Conservation (phyloP, 2,888 invertebrate genomes). For the Chloroclystis v-ata region DNA sequence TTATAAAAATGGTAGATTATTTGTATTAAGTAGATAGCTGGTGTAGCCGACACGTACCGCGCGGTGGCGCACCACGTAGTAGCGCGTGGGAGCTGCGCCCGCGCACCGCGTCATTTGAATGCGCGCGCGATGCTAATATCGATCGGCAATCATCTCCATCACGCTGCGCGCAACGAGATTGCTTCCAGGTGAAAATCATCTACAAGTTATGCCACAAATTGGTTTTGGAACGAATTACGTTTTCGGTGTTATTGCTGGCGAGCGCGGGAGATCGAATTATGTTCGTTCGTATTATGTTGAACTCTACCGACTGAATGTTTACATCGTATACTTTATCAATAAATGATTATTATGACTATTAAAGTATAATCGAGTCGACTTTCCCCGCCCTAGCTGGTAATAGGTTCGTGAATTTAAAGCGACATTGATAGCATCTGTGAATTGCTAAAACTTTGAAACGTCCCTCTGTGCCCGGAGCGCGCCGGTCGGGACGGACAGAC, state of each 20-base stretch:
- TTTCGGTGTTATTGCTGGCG: constrained; percentile 9
- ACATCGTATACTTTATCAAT: no score
- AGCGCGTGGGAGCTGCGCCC: constrained; percentile 10
- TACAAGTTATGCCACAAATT: constrained; percentile 17
- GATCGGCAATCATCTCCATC: constrained; percentile 25
- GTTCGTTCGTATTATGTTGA: no score
- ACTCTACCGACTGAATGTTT: no score
- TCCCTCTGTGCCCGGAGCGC: background rate
- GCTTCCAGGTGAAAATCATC: constrained; percentile 21
- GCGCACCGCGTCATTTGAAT: constrained; percentile 26
- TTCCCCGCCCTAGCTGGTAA: no score
- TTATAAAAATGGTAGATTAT: no score
- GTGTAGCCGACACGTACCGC: no score
- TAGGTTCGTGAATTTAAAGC: no score
- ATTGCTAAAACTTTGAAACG: constrained; percentile 7
- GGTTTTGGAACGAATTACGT: constrained; percentile 16
- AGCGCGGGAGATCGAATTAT: no score
- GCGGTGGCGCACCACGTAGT: background rate
- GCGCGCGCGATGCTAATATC: constrained; percentile 20
- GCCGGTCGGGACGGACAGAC: background rate
- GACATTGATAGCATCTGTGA: background rate
- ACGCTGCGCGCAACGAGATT: constrained; percentile 24
- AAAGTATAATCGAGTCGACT: no score
- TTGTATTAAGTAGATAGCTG: no score
- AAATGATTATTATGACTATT: no score